Base-by-base conservation (phyloP, 1,140 invertebrate species). In the Holotrichia oblita region DNA sequence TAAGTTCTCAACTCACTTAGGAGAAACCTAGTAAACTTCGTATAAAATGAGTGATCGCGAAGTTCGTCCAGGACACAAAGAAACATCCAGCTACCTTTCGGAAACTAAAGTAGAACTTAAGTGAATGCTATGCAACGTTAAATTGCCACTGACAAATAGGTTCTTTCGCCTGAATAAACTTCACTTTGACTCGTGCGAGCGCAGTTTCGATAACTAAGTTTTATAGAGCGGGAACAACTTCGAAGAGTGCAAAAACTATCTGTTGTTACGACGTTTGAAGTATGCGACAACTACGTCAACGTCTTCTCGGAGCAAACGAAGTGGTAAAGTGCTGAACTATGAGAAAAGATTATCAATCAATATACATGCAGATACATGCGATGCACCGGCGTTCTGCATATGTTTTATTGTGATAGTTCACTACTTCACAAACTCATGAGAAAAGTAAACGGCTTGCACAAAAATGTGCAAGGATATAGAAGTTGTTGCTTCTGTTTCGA, bases 271-370 rank as follows among this genome's bases (percentile, higher is more conserved):
- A 17, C 48, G 48, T 55, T 55, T 55, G 17, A 55, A 55, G 48
- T 55, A 55, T 55, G 48, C 48, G 48, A 55, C 14, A 7, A 55
- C 48, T 17, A 55, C 12, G 48, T 55, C 48, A 17, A 55, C 48
- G 14, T 55, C 48, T 55, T 17, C 48, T 17, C 48, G 48, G 17
- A 55, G 48, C n/a, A 55, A 55, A 55, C 48, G 48, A 55, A 55
- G 14, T 17, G 48, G 17, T 55, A 55, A 55, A 55, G 48, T 55
- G 48, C 48, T 55, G 48, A 55, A 55, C 48, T 55, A 55, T 55
- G 14, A 14, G 48, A 17, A 55, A 55, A 55, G 48, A 55, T 55
- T 55, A 55, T 55, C 48, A 55, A 55, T 55, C 48, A 55, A 14
- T 55, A 55, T 17, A 17, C 48, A 17, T 55, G 48, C 48, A 55